Conservation (phyloP, 1,140 invertebrate species). For the Drosophila ogumai region DNA sequence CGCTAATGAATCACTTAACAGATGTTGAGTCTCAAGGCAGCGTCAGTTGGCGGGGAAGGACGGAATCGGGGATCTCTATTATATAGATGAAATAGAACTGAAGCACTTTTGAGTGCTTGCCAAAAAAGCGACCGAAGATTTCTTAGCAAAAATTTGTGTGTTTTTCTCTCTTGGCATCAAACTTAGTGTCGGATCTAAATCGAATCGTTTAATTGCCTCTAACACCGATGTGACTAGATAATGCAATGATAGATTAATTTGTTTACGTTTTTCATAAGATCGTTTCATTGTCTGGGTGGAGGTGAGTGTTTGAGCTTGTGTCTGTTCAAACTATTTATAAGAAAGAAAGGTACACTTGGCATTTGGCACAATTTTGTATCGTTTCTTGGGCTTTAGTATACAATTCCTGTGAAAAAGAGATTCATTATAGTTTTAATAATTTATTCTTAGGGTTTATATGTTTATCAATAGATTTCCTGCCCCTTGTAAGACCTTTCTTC, state of each 20-base stretch:
- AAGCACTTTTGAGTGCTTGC: constrained; percentile 69
- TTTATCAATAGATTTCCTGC: not conserved
- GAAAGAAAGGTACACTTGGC: constrained; percentile 56
- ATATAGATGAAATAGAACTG: constrained; percentile 45
- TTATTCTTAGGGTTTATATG: too few relatives aligned
- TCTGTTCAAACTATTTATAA: constrained; percentile 43
- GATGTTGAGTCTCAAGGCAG: constrained; percentile 60
- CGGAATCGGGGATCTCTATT: constrained; percentile 26
- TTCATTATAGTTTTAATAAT: not conserved
- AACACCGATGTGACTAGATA: constrained; percentile 54
- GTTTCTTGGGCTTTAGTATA: constrained; percentile 12
- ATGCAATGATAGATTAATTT: constrained; percentile 78
- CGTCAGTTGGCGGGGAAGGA: constrained; percentile 7
- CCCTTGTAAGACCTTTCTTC: not conserved
- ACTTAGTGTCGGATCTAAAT: constrained; percentile 67
- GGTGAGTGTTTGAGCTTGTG: constrained; percentile 4
- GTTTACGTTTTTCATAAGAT: constrained; percentile 74
- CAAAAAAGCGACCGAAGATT: constrained; percentile 30
- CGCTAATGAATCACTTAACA: constrained; percentile 78
- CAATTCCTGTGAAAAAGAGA: not conserved
- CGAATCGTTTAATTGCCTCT: constrained; percentile 76
- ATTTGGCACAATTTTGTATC: constrained; percentile 59
- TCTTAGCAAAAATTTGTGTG: constrained; percentile 22
- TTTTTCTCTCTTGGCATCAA: constrained; percentile 39
- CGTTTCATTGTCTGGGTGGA: constrained; percentile 14